Evolutionary conservation across 2,113 vertebrate genomes (phyloP), one percentile per base, ranked within the genome.

Genomic region (Tautogolabrus adspersus): DNA sequence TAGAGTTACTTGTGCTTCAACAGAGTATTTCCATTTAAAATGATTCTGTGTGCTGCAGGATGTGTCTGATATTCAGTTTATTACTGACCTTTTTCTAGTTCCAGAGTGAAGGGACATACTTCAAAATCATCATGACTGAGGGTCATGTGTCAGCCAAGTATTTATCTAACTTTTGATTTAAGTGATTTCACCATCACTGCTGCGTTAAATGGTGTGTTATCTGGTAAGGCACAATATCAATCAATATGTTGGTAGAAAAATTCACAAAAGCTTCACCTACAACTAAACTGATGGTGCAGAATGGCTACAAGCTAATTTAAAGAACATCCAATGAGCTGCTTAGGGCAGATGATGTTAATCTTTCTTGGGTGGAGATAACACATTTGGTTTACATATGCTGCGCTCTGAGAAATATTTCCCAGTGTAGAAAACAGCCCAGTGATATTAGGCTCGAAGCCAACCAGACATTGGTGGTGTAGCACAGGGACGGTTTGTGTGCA

Each of bases 61-160:
- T 84, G 55, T 51, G 51, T 62, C 67, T 84, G 84, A 83, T 52
- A 66, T 82, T 83, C 73, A 83, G 63, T 84, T 73, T 73, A 66
- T 82, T 71, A 62, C 68, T 79, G 84, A 87, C 82, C 72, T 77
- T 67, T 88, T 73, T 63, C 3, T 60, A n/a, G 38, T 64, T 52
- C 23, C 15, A 47, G 57, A 64, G 44, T 70, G 69, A 72, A 70
- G 3, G 44, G 58, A 72, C 23, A 8, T 69, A 70, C 75, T 81
- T 70, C 56, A 22, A 46, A 87, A 66, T 57, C 7, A 37, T 66
- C 69, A 69, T 83, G 47, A 64, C 10, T 0, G 26, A 3, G 6
- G 58, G 65, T 44, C 61, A 49, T 52, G 61, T 47, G 47, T 57
- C 68, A 22, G 38, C 23, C 13, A 54, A 61, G 22, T 5, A 77